These are phyloP conservation scores for Burhinus oedicnemus DNA, from an alignment of 2,113 vertebrate species.

Conservation along the genomic window DNA sequence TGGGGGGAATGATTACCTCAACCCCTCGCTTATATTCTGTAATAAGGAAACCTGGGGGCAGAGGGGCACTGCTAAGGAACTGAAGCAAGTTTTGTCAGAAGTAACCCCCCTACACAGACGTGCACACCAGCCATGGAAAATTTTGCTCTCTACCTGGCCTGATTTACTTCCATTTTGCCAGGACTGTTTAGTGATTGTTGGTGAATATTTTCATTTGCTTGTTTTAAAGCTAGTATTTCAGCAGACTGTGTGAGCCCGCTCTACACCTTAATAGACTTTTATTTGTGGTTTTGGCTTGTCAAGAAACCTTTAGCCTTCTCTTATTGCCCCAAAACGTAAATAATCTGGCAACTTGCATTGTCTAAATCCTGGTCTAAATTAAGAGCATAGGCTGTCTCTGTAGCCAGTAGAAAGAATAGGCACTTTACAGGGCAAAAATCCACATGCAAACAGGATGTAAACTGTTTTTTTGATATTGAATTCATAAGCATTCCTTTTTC, in stretches of 20 bases:
- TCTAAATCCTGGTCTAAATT: neutral
- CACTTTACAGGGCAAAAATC: neutral
- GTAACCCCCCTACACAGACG: neutral
- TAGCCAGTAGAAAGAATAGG: neutral
- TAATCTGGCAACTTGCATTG: neutral
- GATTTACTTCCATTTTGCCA: neutral
- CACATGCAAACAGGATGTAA: neutral
- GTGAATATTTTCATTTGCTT: neutral
- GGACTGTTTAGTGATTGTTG: neutral
- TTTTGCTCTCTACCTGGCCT: neutral
- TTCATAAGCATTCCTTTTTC: neutral
- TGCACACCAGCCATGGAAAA: neutral
- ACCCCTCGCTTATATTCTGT: neutral
- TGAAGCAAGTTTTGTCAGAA: neutral
- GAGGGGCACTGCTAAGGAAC: neutral
- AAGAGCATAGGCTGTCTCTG: neutral
- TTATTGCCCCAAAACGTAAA: neutral
- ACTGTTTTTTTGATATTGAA: neutral
- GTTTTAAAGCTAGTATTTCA: neutral
- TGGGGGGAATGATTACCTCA: neutral
- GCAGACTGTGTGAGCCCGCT: neutral
- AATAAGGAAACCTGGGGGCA: neutral
- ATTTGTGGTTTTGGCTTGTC: neutral
- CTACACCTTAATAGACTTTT: neutral
- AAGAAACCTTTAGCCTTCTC: neutral